Evolutionary conservation across 2,797 vertebrate species (phyloP), one percentile per base, ranked within the genome.

Genomic region (Vespertilio murinus): DNA sequence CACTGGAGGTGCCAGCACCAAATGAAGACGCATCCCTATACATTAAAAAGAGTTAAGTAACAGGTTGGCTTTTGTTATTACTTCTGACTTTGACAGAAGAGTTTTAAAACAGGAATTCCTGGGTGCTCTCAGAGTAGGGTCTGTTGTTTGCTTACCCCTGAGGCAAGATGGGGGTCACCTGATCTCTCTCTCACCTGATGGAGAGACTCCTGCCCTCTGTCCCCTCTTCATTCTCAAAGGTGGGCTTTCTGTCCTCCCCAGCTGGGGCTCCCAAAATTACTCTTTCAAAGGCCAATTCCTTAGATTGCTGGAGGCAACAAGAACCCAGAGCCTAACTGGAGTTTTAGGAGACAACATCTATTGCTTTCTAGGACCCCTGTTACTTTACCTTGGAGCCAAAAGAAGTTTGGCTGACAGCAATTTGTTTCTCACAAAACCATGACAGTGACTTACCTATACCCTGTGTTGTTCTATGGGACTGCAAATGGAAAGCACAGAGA

Each of bases 371-470:
- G 23, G 17, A 23, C 35, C 73, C 49, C 93, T 47, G 40, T 52
- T 75, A 74, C 49, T 79, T 25, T 25, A 3, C 13, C 2, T 9
- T 7, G 0, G 70, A 81, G 90, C 22, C 70, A 59, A 28, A 56
- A 30, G 42, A 92, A 87, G 42, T 30, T 33, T 12, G 45, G 23
- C 77, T 78, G 74, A 42, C 85, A 80, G 64, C 92, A 70, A 6
- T 61, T 23, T 69, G 45, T 35, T 90, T 94, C 70, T 70, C 64
- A 87, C 71, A 85, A 81, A 81, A 78, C 61, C 30, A 73, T 13
- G 25, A 70, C 10, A 13, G n/a, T n/a, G 65, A 30, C 35, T 79
- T 81, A n/a, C 65, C 70, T 42, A 52, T 30, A 35, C 20, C 6
- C 42, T 11, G 3, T 35, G 4, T 73, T 56, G 28, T 78, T 77